phyloP scores from a whole-genome alignment of 1,140 invertebrate species.

The Agrilus planipennis region DNA sequence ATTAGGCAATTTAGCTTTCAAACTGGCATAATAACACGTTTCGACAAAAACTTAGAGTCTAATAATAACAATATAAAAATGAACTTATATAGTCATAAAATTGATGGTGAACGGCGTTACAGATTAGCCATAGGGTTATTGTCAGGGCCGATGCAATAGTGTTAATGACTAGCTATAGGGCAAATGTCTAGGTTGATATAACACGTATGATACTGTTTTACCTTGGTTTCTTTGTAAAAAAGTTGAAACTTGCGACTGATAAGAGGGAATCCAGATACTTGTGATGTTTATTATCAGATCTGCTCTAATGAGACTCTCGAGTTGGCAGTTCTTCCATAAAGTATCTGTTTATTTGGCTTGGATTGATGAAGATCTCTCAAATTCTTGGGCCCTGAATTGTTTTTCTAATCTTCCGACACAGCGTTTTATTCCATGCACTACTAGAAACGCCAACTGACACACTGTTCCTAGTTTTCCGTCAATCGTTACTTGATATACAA shows the following conservation, averaged over 20 bases:
- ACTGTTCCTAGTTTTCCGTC: neutral
- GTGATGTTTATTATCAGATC: conserved; percentile 3
- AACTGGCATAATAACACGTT: too few relatives aligned
- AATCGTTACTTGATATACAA: neutral
- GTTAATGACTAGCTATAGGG: too few relatives aligned
- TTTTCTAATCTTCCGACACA: too few relatives aligned
- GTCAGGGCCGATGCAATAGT: too few relatives aligned
- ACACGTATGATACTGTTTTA: too few relatives aligned
- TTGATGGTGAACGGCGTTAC: too few relatives aligned
- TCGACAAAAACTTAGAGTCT: too few relatives aligned
- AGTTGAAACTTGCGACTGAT: neutral
- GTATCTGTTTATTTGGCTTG: neutral
- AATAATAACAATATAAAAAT: too few relatives aligned
- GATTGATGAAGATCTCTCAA: neutral
- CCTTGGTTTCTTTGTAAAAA: neutral
- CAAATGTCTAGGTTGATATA: too few relatives aligned
- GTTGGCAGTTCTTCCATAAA: neutral
- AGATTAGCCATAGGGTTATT: too few relatives aligned
- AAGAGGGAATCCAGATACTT: conserved; percentile 3
- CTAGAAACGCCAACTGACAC: neutral
- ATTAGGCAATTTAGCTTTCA: too few relatives aligned
- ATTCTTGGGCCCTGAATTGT: neutral
- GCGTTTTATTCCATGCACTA: neutral
- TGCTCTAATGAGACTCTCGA: conserved; percentile 1
- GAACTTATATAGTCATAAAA: too few relatives aligned